Evolutionary conservation across 2,797 vertebrate genomes (phyloP).

Genomic region (Brachymystax lenok): DNA sequence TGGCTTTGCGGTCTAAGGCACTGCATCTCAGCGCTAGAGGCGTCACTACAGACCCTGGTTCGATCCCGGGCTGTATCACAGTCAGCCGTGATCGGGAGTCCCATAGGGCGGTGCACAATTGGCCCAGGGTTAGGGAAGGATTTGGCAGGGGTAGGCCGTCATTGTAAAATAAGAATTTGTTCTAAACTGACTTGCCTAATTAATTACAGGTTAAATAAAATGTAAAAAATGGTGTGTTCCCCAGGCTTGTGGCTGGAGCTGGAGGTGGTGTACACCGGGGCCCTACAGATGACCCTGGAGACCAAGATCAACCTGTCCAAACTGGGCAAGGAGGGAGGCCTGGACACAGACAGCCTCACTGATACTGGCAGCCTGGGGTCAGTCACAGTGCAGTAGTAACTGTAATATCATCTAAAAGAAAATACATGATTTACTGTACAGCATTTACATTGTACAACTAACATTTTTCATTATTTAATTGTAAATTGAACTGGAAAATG

Average conservation of each 20-base stretch:
- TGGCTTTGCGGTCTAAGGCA: too few relatives aligned
- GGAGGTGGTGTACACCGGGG: constrained; percentile 84
- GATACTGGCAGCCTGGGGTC: constrained; percentile 71
- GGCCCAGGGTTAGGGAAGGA: too few relatives aligned
- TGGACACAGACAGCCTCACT: constrained; percentile 55
- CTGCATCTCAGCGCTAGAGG: neutral
- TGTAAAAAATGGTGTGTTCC: constrained; percentile 10
- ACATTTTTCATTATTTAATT: too few relatives aligned
- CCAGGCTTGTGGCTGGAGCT: constrained; percentile 89
- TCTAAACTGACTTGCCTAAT: too few relatives aligned
- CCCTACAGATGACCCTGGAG: constrained; percentile 89
- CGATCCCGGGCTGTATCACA: too few relatives aligned
- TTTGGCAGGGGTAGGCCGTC: too few relatives aligned
- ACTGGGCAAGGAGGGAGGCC: constrained; percentile 82
- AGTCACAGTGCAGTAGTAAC: constrained; percentile 35
- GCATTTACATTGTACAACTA: neutral
- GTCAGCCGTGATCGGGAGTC: too few relatives aligned
- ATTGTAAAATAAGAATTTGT: too few relatives aligned
- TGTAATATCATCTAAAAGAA: neutral
- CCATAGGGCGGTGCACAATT: too few relatives aligned
- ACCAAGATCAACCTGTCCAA: constrained; percentile 91
- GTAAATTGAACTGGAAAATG: too few relatives aligned
- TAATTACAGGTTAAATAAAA: too few relatives aligned
- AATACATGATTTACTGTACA: neutral
- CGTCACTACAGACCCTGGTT: too few relatives aligned